A percentile compares a stretch with the other conserved stretches of the same genome.
Conservation (phyloP, 2,888 invertebrate species). For the Protophormia terraenovae region DNA sequence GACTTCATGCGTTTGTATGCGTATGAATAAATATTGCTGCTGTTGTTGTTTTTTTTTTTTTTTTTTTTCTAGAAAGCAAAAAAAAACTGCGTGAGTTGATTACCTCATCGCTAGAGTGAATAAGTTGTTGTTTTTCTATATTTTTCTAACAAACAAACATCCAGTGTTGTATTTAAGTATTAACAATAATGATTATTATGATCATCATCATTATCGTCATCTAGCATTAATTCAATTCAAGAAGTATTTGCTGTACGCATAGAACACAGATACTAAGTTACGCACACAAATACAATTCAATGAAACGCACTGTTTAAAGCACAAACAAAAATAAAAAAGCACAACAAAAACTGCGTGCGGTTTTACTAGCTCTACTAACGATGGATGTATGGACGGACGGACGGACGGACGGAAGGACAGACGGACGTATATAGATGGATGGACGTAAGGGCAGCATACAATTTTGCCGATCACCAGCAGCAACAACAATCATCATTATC, state of each 20-base stretch:
- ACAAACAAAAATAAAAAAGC: conserved; percentile 26
- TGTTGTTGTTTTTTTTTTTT: background rate
- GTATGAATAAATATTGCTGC: conserved; percentile 28
- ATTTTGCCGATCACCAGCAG: conserved; percentile 37
- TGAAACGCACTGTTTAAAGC: conserved; percentile 58
- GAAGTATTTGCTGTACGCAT: conserved; percentile 34
- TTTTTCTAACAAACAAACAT: conserved; percentile 33
- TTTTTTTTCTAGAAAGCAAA: background rate
- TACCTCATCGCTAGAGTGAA: conserved; percentile 63
- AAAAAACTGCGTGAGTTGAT: conserved; percentile 67
- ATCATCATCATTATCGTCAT: conserved; percentile 29
- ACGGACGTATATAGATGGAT: background rate
- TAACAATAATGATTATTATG: conserved; percentile 19
- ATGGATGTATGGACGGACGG: background rate
- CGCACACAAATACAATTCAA: conserved; percentile 1
- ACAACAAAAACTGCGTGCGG: conserved; percentile 55
- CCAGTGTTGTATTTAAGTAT: conserved; percentile 36
- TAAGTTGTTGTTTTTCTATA: conserved; percentile 25
- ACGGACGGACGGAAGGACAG: background rate
- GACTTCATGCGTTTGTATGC: conserved; percentile 54
- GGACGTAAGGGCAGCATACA: background rate
- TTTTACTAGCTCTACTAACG: conserved; percentile 2
- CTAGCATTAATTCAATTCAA: conserved; percentile 41
- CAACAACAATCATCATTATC: conserved; percentile 21
- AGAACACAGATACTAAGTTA: conserved; percentile 11